Percentiles rank a stretch among this genome's conserved stretches.
Conservation (phyloP, 2,888 invertebrate species). For the Netelia melanura region DNA sequence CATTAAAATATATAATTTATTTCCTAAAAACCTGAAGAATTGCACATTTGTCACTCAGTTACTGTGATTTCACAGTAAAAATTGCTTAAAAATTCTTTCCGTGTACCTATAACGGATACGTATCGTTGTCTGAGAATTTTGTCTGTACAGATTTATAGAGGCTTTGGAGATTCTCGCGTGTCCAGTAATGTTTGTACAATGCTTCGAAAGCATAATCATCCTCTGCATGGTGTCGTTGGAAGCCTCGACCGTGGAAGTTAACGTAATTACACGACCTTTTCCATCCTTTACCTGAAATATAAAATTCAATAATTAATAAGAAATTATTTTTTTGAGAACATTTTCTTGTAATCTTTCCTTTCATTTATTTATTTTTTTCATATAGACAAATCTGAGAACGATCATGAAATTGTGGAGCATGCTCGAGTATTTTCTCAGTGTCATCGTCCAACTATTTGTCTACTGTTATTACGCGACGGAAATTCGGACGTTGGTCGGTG, state of each 20-base stretch:
- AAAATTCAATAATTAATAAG: conserved; percentile 24
- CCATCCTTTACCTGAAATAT: background rate
- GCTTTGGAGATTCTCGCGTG: conserved; percentile 69
- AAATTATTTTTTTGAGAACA: too few species aligned
- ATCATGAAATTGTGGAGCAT: conserved; percentile 71
- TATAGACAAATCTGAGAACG: conserved; percentile 53
- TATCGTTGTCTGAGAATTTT: background rate
- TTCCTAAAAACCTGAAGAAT: too few species aligned
- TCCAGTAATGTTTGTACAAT: conserved; percentile 74
- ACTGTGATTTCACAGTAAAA: too few species aligned
- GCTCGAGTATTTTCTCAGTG: conserved; percentile 72
- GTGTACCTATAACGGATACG: too few species aligned
- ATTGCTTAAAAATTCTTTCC: too few species aligned
- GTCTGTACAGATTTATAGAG: conserved; percentile 68
- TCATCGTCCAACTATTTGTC: conserved; percentile 69
- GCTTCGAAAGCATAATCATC: conserved; percentile 71
- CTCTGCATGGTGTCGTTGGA: conserved; percentile 76
- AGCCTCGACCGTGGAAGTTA: conserved; percentile 70
- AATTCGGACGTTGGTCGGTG: conserved; percentile 71
- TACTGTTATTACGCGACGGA: conserved; percentile 74
- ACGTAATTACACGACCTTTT: conserved; percentile 62
- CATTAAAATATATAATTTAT: too few species aligned
- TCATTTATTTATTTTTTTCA: background rate
- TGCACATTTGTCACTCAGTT: too few species aligned
- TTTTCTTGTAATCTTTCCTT: too few species aligned